These are phyloP conservation scores for Pristionchus arcanus DNA, from an alignment of 2,888 invertebrate genomes.

Conservation along the genomic window DNA sequence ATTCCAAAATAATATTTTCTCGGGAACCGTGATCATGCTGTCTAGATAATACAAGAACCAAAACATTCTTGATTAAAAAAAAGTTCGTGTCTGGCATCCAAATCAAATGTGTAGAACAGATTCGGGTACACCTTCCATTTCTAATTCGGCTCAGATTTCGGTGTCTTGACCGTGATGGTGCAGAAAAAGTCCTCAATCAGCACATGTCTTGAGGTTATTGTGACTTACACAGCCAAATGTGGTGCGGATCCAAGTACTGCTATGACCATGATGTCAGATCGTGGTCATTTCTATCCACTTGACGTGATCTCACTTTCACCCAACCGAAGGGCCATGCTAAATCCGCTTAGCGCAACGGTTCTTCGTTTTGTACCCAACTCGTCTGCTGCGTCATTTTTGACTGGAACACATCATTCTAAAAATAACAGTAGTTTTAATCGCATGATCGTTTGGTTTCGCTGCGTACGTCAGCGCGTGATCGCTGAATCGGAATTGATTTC, in stretches of 20 bases:
- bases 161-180: too few relatives aligned
- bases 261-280: constrained; percentile 32
- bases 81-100: too few relatives aligned
- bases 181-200: too few relatives aligned
- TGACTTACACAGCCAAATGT: too few relatives aligned
- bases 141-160: not conserved
- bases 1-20: too few relatives aligned
- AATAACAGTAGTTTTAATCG: not conserved
- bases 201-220: too few relatives aligned
- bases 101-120: too few relatives aligned
- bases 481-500: too few relatives aligned
- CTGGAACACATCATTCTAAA: not conserved
- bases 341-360: constrained; percentile 40
- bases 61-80: too few relatives aligned
- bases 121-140: too few relatives aligned
- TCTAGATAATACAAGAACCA: not conserved
- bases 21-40: not conserved
- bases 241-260: too few relatives aligned
- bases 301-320: constrained; percentile 1
- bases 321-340: not conserved
- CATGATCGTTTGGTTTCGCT: not conserved
- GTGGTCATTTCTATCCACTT: not conserved
- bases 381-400: not conserved
- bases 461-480: too few relatives aligned
- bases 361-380: not conserved